Percentiles rank a stretch among this genome's conserved stretches.
These are phyloP conservation scores for Creontiades dilutus DNA, from an alignment of 2,888 invertebrate genomes.

Conservation along the genomic window DNA sequence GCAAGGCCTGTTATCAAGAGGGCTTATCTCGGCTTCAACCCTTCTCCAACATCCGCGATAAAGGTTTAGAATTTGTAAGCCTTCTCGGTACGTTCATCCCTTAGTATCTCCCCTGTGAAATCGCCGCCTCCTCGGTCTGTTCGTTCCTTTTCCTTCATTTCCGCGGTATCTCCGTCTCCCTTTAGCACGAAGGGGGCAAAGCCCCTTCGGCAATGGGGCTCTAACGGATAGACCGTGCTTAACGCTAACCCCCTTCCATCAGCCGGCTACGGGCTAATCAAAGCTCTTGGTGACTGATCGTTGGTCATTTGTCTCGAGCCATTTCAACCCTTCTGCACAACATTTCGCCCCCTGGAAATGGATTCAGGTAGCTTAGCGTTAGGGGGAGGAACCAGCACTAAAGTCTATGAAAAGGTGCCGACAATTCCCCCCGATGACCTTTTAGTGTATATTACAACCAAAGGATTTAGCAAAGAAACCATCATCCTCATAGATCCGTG, in stretches of 20 bases:
- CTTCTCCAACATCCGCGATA: conserved; percentile 43
- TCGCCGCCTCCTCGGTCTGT: conserved; percentile 9
- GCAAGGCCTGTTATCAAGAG: conserved; percentile 1
- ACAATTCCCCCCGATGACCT: no score
- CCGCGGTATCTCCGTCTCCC: neutral
- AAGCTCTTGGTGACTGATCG: conserved; percentile 32
- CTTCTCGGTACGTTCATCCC: conserved; percentile 51
- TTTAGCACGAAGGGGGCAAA: neutral
- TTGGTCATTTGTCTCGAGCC: conserved; percentile 13
- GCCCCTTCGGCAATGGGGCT: neutral
- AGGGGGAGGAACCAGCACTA: no score
- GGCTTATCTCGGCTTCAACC: conserved; percentile 37
- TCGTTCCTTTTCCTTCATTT: neutral
- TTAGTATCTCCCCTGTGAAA: conserved; percentile 10
- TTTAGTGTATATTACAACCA: no score
- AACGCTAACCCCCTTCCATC: conserved; percentile 36
- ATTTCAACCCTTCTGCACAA: conserved; percentile 2
- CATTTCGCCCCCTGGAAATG: neutral
- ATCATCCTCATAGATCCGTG: no score
- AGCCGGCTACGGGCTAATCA: conserved; percentile 42
- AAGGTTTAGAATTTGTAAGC: conserved; percentile 61
- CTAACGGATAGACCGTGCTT: conserved; percentile 33
- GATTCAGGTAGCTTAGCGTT: neutral
- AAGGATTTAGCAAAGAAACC: no score
- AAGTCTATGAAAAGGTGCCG: no score